phyloP scores from a whole-genome alignment of 2,888 invertebrate genomes.

The Lepidocyrtoides sp. region DNA sequence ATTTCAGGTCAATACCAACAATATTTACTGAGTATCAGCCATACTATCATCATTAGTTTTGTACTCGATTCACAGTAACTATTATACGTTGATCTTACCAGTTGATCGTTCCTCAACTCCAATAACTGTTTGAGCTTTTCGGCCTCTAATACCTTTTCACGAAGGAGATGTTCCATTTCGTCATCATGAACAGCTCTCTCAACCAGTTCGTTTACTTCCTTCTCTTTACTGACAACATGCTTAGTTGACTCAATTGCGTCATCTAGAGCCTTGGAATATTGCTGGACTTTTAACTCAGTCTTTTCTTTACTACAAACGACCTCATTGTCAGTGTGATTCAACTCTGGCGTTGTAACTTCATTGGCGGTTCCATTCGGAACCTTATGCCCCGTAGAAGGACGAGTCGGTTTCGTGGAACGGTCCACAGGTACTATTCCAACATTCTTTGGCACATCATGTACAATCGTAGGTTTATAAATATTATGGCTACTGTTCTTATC shows the following conservation, averaged over 20 bases:
- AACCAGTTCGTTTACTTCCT: conserved; percentile 86
- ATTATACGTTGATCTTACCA: too few relatives aligned
- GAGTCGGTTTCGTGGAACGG: conserved; percentile 79
- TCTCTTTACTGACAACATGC: conserved; percentile 86
- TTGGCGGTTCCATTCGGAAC: conserved; percentile 66
- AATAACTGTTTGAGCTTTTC: conserved; percentile 87
- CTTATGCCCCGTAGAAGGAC: conserved; percentile 23
- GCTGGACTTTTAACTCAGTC: conserved; percentile 87
- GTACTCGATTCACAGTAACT: too few relatives aligned
- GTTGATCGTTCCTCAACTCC: conserved; percentile 88
- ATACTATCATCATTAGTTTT: too few relatives aligned
- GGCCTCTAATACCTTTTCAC: conserved; percentile 86
- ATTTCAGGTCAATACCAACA: too few relatives aligned
- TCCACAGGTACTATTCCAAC: conserved; percentile 56
- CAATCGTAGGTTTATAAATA: neutral
- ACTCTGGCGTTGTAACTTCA: neutral
- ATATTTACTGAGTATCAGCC: too few relatives aligned
- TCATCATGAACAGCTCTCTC: conserved; percentile 88
- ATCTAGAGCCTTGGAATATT: conserved; percentile 87
- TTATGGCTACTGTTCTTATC: neutral
- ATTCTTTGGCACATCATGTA: conserved; percentile 66
- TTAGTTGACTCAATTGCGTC: conserved; percentile 87
- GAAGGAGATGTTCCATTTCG: conserved; percentile 88
- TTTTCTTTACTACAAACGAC: conserved; percentile 12
- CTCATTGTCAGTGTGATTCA: neutral